Evolutionary conservation across 2,888 invertebrate genomes (phyloP), one percentile per base, ranked within the genome.

Genomic region (Drosophila subsilvestris): DNA sequence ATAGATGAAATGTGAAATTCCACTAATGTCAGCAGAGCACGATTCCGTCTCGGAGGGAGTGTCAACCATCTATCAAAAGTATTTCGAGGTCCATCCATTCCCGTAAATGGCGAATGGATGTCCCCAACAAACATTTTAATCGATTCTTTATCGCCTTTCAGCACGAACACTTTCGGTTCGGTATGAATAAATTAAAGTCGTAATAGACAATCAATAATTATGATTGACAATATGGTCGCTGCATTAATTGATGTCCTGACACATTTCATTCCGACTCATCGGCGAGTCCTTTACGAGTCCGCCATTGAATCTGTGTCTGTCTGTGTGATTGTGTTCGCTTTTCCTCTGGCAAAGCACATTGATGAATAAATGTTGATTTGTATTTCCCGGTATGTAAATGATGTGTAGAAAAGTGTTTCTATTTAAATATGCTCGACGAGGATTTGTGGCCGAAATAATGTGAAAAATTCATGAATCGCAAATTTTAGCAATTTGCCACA

Each of bases 171-270:
- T 61, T 54, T 67, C 27, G 29, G 14, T 17, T 20, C 60, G 63
- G 25, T 54, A 51, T 69, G 78, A 58, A 83, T 86, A 83, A 88
- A 86, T 83, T 75, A 86, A 53, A 69, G 42, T 43, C 54, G 45
- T 78, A 83, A 83, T 83, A 74, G 76, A 83, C 84, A 86, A 88
- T 88, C 83, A 80, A 83, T 88, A 83, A 86, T 83, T 71, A 80
- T 88, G 80, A 88, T 77, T 83, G 88, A 86, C 84, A 88, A 71
- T 63, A 68, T 69, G 63, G 57, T 37, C 45, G 66, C 43, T 20
- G 20, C 67, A 76, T 72, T 79, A 70, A 62, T 78, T 60, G 59
- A 70, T 67, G 73, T 69, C 60, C 50, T 53, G 54, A 71, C 73
- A 78, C 73, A 69, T 80, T 78, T 62, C 71, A 51, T 29, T 47